Evolutionary conservation across 53 echinoderm and acorn worm species (phyloP).

Genomic region (Antedon mediterranea): DNA sequence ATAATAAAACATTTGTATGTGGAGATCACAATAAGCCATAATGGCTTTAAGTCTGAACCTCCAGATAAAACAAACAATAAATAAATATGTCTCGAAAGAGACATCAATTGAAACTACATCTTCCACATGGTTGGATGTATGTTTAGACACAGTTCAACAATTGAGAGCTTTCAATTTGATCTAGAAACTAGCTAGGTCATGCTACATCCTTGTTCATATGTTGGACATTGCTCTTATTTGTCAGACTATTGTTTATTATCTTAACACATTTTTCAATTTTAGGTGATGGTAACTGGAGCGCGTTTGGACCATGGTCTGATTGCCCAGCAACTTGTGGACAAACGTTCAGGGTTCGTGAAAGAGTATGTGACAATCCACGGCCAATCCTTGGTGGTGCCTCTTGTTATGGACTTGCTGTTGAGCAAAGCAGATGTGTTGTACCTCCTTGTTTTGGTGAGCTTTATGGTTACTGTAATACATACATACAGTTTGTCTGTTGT

Average conservation of each 20-base stretch:
- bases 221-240: background rate
- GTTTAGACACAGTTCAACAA: too few relatives aligned
- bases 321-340: constrained; percentile 80
- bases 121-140: too few relatives aligned
- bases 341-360: constrained; percentile 7
- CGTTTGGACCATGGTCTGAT: constrained; percentile 56
- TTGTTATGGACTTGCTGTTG: constrained; percentile 35
- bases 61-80: too few relatives aligned
- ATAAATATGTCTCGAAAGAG: too few relatives aligned
- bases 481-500: too few relatives aligned
- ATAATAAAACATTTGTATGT: too few relatives aligned
- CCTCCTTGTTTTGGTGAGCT: constrained; percentile 72
- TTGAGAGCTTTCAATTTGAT: too few relatives aligned
- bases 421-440: constrained; percentile 34
- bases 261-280: background rate
- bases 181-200: background rate
- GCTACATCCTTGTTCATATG: background rate
- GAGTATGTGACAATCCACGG: constrained; percentile 45
- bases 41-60: too few relatives aligned
- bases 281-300: constrained; percentile 84
- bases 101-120: too few relatives aligned
- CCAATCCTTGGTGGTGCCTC: constrained; percentile 40
- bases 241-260: background rate
- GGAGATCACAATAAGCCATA: too few relatives aligned
- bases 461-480: too few relatives aligned